phyloP scores from a whole-genome alignment of 1,140 invertebrate species.

The Halotydeus destructor region DNA sequence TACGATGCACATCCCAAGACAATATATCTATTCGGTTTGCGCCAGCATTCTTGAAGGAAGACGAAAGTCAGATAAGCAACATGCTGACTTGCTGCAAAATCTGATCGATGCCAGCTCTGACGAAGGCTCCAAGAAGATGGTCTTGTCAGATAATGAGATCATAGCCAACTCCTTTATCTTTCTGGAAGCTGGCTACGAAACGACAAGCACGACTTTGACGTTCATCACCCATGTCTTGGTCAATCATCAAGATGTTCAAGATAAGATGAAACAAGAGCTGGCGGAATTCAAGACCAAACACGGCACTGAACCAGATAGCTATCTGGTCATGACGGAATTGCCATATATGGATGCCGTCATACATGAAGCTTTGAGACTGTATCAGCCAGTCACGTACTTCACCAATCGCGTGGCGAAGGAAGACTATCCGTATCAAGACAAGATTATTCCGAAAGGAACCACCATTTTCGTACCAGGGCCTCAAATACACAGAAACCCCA shows the following conservation, averaged over 20 bases:
- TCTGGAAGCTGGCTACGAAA: conserved; percentile 28
- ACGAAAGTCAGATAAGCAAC: no score
- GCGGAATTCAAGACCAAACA: conserved; percentile 5
- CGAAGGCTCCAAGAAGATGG: no score
- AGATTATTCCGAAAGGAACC: conserved; percentile 26
- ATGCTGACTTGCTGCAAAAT: no score
- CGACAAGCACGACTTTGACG: conserved; percentile 27
- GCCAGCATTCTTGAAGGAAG: no score
- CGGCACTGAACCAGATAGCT: conserved; percentile 10
- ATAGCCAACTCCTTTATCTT: conserved; percentile 27
- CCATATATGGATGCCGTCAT: conserved; percentile 24
- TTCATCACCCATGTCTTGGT: conserved; percentile 17
- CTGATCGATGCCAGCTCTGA: no score
- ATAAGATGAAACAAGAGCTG: conserved; percentile 26
- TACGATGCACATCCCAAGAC: no score
- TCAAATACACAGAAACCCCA: conserved; percentile 24
- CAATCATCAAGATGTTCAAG: conserved; percentile 23
- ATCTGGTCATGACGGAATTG: conserved; percentile 2
- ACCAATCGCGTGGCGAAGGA: conserved; percentile 4
- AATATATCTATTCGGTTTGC: no score
- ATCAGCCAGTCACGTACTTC: conserved; percentile 20
- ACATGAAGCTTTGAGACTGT: conserved; percentile 25
- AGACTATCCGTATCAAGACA: conserved; percentile 18
- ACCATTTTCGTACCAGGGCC: conserved; percentile 22
- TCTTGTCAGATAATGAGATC: conserved; percentile 18